Evolutionary conservation across 2,113 vertebrate species (phyloP), one percentile per base, ranked within the genome.

Genomic region (Turdus rufiventris): DNA sequence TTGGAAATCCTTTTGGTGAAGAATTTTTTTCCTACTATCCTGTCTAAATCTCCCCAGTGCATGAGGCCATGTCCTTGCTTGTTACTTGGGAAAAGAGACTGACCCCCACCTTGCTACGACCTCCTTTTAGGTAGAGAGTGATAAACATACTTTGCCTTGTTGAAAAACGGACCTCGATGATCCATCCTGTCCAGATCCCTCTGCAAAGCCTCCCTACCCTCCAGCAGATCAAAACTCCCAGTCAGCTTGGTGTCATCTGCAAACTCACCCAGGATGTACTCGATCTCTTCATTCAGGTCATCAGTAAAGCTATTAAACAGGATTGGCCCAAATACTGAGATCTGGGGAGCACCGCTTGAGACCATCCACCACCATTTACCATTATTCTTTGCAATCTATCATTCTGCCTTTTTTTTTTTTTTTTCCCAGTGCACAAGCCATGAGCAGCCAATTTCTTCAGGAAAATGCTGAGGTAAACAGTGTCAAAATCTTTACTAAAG

Each of bases 131-230:
- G n/a, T 14, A 58, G 23, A 9, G 33, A 51, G 15, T 45, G 43
- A 66, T 53, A 43, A 67, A 33, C 5, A 42, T 34, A 74, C 2
- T 58, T 51, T 50, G 10, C 2, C 4, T 51, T 57, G 8, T 24
- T 51, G n/a, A 24, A n/a, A 31, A 66, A 20, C 5, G n/a, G 15
- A 28, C 26, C 18, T 73, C 0, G 0, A 21, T 48, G 36, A 38
- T 29, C 10, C 38, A 66, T 12, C 33, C 45, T 58, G 33, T 45
- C 45, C 28, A 45, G 33, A 73, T 38, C 18, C 43, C 12, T 58
- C 43, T 43, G 10, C 33, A 51, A 28, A 54, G 5, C 8, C 38
- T 45, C 58, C 28, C 28, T 51, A n/a, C 8, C 26, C 19, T 66
- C 58, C 19, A 60, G 18, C 6, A 29, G 60, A 45, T 24, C 33